Percentiles rank a stretch among this genome's conserved stretches.
These are phyloP conservation scores for Erannis defoliaria DNA, from an alignment of 2,888 invertebrate species.

Conservation along the genomic window DNA sequence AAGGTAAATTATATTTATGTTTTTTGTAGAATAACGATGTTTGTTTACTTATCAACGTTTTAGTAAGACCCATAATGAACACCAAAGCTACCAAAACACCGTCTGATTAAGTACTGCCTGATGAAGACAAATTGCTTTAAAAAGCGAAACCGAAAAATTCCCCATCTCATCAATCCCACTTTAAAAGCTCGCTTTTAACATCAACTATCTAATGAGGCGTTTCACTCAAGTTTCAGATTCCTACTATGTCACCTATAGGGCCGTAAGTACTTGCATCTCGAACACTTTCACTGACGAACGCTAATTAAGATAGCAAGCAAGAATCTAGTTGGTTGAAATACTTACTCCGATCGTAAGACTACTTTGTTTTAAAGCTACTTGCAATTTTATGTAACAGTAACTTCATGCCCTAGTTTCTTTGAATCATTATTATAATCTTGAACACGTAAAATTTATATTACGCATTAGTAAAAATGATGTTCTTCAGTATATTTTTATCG, in stretches of 20 bases:
- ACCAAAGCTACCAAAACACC: conserved; percentile 1
- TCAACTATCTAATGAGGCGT: conserved; percentile 48
- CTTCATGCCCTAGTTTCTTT: background rate
- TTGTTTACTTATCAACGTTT: too few relatives aligned
- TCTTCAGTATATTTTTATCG: too few relatives aligned
- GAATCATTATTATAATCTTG: too few relatives aligned
- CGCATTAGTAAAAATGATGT: background rate
- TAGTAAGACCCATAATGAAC: too few relatives aligned
- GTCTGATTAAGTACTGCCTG: conserved; percentile 3
- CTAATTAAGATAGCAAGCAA: conserved; percentile 63
- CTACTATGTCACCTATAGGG: conserved; percentile 54
- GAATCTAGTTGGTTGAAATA: conserved; percentile 43
- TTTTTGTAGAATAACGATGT: too few relatives aligned
- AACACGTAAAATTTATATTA: background rate
- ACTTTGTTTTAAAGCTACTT: background rate
- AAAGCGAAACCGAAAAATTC: conserved; percentile 43
- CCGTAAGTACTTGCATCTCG: conserved; percentile 61
- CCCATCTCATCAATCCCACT: conserved; percentile 36
- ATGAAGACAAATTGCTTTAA: conserved; percentile 30
- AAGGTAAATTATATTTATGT: too few relatives aligned
- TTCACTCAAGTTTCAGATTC: conserved; percentile 54
- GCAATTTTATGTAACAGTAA: background rate
- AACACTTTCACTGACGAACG: conserved; percentile 65
- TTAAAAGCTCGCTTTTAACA: conserved; percentile 42
- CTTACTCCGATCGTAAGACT: background rate